phyloP scores from a whole-genome alignment of 2,888 invertebrate species.

The Drosophila tripunctata region DNA sequence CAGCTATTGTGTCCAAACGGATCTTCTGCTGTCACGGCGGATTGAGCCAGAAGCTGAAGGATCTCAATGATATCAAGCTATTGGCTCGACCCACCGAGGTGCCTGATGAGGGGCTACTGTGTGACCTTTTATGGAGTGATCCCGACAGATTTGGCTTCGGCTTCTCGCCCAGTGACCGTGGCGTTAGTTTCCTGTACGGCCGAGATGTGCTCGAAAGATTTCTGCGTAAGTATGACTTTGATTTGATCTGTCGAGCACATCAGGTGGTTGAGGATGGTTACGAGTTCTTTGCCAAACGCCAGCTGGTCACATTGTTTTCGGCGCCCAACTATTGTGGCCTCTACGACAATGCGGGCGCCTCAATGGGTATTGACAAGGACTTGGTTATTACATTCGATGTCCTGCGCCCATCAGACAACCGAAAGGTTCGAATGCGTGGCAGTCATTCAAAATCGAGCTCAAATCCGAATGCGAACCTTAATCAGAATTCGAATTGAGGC shows the following conservation, averaged over 20 bases:
- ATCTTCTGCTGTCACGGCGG: constrained; percentile 91
- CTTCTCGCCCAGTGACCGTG: constrained; percentile 96
- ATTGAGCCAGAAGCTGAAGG: constrained; percentile 93
- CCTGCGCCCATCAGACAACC: constrained; percentile 4
- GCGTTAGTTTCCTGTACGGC: constrained; percentile 85
- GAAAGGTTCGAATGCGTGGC: neutral
- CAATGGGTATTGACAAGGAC: constrained; percentile 99
- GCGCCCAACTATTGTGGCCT: constrained; percentile 99
- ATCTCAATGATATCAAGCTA: constrained; percentile 97
- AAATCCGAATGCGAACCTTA: neutral
- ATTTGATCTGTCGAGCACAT: constrained; percentile 98
- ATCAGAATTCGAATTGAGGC: neutral
- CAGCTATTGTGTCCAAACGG: constrained; percentile 94
- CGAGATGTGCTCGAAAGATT: constrained; percentile 87
- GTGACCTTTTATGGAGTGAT: constrained; percentile 98
- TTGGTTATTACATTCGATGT: constrained; percentile 94
- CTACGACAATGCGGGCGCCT: constrained; percentile 99
- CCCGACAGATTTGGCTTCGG: constrained; percentile 97
- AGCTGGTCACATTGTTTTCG: constrained; percentile 98
- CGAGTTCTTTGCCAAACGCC: constrained; percentile 99
- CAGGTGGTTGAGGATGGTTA: constrained; percentile 99
- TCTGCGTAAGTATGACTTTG: constrained; percentile 95
- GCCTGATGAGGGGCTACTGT: constrained; percentile 96
- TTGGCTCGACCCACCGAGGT: constrained; percentile 99
- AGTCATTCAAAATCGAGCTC: neutral